These are phyloP conservation scores for Drosophila parvula DNA, from an alignment of 1,140 invertebrate species.

Conservation along the genomic window DNA sequence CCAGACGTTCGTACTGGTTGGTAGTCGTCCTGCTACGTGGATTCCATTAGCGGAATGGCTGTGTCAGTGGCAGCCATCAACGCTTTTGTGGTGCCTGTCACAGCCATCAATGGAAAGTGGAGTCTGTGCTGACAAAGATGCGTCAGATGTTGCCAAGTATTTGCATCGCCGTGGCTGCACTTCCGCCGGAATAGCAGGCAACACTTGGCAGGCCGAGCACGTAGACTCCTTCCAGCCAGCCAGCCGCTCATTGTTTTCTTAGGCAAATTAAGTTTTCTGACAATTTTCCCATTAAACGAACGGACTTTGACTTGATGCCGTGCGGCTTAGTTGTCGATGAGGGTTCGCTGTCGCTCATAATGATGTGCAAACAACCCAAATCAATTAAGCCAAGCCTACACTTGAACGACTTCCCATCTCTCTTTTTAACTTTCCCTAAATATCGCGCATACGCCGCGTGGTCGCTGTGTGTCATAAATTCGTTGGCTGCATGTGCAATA, in stretches of 20 bases:
- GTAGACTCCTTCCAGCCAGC: slow-evolving; percentile 26
- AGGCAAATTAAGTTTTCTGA: slow-evolving; percentile 58
- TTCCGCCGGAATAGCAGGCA: slow-evolving; percentile 30
- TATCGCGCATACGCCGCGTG: slow-evolving; percentile 44
- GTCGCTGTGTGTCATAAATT: slow-evolving; percentile 53
- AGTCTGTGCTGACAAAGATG: slow-evolving; percentile 3
- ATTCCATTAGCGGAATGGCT: slow-evolving; percentile 49
- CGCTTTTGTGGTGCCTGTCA: slow-evolving; percentile 46
- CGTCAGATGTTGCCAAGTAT: slow-evolving; percentile 9
- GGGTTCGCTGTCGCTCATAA: slow-evolving; percentile 50
- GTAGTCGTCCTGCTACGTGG: slow-evolving; percentile 1
- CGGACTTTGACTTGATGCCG: slow-evolving; percentile 19
- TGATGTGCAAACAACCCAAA: slow-evolving; percentile 56
- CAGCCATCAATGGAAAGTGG: slow-evolving; percentile 52
- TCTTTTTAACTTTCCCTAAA: neutral
- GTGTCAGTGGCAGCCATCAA: slow-evolving; percentile 30
- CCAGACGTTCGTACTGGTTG: neutral
- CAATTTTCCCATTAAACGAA: slow-evolving; percentile 57
- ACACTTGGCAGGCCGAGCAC: slow-evolving; percentile 47
- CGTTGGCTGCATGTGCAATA: slow-evolving; percentile 49
- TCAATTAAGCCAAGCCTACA: slow-evolving; percentile 44
- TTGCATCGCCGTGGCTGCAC: slow-evolving; percentile 47
- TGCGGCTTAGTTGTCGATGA: slow-evolving; percentile 46
- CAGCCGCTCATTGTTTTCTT: slow-evolving; percentile 53
- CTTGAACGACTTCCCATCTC: too few species aligned